phyloP scores from a whole-genome alignment of 2,113 vertebrate species.

The Paramormyrops kingsleyae region DNA sequence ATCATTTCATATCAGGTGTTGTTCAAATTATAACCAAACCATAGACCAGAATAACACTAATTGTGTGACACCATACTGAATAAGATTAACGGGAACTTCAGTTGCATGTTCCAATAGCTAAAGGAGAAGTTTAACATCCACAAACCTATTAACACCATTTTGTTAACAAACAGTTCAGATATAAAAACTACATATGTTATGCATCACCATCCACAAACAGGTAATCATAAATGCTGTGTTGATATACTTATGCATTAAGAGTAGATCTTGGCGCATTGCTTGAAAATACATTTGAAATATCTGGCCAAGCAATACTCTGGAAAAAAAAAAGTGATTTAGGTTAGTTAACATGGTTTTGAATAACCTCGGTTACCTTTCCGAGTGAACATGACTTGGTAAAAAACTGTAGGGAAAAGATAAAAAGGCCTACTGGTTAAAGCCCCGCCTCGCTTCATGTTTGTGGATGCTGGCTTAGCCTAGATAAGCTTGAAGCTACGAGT shows the following conservation, averaged over 20 bases:
- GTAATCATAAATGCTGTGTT: constrained; percentile 26
- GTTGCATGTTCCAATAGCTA: constrained; percentile 37
- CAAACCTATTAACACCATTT: constrained; percentile 34
- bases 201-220: constrained; percentile 24
- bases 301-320: neutral
- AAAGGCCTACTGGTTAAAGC: constrained; percentile 4
- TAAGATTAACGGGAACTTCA: neutral
- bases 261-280: neutral
- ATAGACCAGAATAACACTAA: neutral
- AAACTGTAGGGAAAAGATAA: neutral
- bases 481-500: neutral
- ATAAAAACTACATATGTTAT: constrained; percentile 7
- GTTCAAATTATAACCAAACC: neutral
- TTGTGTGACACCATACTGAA: neutral
- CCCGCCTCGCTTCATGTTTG: neutral
- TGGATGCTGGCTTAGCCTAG: neutral
- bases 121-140: constrained; percentile 27
- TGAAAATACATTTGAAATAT: neutral
- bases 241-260: neutral
- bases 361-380: neutral
- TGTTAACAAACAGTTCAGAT: constrained; percentile 35
- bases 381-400: constrained; percentile 11
- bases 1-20: neutral
- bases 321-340: neutral
- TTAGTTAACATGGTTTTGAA: neutral